These are phyloP conservation scores for Chesias legatella DNA, from an alignment of 2,888 invertebrate genomes.

Conservation along the genomic window DNA sequence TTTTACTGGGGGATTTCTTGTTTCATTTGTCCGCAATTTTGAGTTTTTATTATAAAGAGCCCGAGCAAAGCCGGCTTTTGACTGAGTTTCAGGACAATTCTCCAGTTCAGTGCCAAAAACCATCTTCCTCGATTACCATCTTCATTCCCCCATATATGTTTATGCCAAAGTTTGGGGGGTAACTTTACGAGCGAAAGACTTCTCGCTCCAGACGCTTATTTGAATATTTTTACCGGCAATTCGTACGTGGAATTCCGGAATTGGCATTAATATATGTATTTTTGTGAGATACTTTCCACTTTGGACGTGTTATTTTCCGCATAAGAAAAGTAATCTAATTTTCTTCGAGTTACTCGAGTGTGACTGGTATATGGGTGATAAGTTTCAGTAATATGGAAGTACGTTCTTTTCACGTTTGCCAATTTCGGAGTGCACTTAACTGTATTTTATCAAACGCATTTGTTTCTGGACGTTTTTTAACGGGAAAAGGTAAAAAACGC, in stretches of 20 bases:
- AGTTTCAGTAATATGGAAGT: no score
- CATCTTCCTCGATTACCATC: constrained; percentile 17
- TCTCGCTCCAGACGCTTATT: constrained; percentile 28
- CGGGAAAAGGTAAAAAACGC: no score
- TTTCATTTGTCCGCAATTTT: no score
- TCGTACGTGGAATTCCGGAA: constrained; percentile 22
- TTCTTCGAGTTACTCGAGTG: background rate
- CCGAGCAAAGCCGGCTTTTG: no score
- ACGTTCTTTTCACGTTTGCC: no score
- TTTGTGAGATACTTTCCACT: constrained; percentile 13
- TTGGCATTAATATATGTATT: constrained; percentile 14
- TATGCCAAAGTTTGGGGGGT: constrained; percentile 32
- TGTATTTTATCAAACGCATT: no score
- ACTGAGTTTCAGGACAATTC: no score
- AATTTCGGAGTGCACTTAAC: no score
- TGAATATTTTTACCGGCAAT: constrained; percentile 36
- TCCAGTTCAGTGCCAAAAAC: constrained; percentile 4
- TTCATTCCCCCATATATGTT: constrained; percentile 24
- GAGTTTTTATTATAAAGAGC: no score
- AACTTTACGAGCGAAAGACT: constrained; percentile 37
- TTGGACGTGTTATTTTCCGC: constrained; percentile 4
- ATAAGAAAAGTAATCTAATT: constrained; percentile 7
- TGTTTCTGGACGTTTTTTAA: no score
- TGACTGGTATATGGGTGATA: background rate
- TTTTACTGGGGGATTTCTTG: no score